Conservation (phyloP, 2,888 invertebrate species). For the Leucophora obtusa region DNA sequence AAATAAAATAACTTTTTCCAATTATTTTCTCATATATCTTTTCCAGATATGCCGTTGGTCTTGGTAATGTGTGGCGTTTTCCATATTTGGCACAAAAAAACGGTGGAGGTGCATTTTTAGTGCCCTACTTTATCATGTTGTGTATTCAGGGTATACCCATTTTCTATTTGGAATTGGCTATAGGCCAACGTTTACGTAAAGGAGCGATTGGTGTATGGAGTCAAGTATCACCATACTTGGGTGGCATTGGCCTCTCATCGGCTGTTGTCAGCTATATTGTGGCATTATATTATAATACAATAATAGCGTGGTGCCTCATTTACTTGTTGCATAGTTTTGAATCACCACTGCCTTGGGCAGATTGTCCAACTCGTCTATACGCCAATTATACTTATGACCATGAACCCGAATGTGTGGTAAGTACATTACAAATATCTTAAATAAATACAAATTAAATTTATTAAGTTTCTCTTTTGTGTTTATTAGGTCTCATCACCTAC, state of each 20-base stretch:
- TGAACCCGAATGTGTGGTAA: conserved; percentile 90
- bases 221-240: conserved; percentile 90
- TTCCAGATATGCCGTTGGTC: conserved; percentile 89
- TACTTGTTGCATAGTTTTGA: conserved; percentile 97
- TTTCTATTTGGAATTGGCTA: conserved; percentile 96
- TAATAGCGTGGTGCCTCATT: conserved; percentile 98
- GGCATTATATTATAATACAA: conserved; percentile 97
- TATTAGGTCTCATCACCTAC: conserved; percentile 89
- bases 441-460: neutral
- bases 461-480: conserved; percentile 6
- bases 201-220: conserved; percentile 98
- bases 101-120: conserved; percentile 97
- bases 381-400: conserved; percentile 87
- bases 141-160: conserved; percentile 96
- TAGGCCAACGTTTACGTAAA: conserved; percentile 94
- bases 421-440: conserved; percentile 71
- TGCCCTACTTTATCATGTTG: conserved; percentile 97
- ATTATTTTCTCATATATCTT: neutral
- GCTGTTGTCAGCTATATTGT: conserved; percentile 98
- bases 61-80: conserved; percentile 97
- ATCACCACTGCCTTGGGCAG: conserved; percentile 93
- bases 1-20: too few relatives aligned
- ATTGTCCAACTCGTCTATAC: conserved; percentile 91
- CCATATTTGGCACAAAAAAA: conserved; percentile 97
- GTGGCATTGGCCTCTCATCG: conserved; percentile 94